Evolutionary conservation across 64 coral and sea anemone species (phyloP).

Genomic region (Pachyseris speciosa): DNA sequence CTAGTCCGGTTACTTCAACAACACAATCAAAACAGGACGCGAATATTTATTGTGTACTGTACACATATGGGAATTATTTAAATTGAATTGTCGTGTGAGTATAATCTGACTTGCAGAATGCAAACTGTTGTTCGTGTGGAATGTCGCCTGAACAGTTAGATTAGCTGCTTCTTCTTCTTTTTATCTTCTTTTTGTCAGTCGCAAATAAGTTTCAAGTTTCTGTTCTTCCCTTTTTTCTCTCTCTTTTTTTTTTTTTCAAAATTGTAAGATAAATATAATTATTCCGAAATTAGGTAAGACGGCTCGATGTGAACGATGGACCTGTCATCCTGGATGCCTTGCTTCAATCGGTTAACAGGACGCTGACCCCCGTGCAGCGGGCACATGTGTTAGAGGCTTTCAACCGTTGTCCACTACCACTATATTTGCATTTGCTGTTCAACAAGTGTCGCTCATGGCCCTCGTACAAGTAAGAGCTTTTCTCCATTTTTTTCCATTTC

Average conservation of each 20-base stretch:
- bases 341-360: slow-evolving; percentile 34
- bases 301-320: slow-evolving; percentile 27
- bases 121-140: no score
- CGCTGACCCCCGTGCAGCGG: slow-evolving; percentile 27
- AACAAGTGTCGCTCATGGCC: slow-evolving; percentile 52
- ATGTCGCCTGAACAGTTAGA: no score
- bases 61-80: no score
- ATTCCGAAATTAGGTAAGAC: slow-evolving; percentile 15
- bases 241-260: background rate
- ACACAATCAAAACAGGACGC: no score
- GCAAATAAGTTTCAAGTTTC: no score
- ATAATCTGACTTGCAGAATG: no score
- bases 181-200: no score
- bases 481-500: background rate
- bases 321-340: slow-evolving; percentile 50
- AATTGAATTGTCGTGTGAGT: no score
- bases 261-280: background rate
- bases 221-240: background rate
- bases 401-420: slow-evolving; percentile 50
- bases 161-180: no score
- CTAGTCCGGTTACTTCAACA: no score
- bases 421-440: slow-evolving; percentile 57
- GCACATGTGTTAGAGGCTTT: slow-evolving; percentile 36
- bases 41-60: no score
- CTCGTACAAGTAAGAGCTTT: slow-evolving; percentile 49